Conservation (phyloP, 2,888 invertebrate genomes). For the Hypena proboscidalis region DNA sequence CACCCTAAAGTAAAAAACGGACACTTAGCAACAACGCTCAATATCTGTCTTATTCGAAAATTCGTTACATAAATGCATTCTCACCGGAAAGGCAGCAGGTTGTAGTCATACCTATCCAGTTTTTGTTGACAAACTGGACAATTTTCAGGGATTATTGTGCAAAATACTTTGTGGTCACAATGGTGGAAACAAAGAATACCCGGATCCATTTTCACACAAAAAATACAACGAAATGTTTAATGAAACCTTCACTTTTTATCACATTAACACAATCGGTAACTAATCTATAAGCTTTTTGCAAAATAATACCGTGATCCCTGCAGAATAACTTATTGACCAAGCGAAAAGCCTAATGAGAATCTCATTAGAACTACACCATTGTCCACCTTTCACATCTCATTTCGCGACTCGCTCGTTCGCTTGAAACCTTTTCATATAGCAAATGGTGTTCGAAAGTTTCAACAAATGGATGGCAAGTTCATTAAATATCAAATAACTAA, state of each 20-base stretch:
- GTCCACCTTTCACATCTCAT: slow-evolving; percentile 60
- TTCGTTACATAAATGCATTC: slow-evolving; percentile 30
- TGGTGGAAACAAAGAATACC: slow-evolving; percentile 96
- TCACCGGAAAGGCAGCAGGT: slow-evolving; percentile 91
- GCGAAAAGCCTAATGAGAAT: slow-evolving; percentile 62
- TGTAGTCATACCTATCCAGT: slow-evolving; percentile 85
- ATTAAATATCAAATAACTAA: too few relatives aligned
- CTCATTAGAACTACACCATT: slow-evolving; percentile 49
- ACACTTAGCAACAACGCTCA: slow-evolving; percentile 65
- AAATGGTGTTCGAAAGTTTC: slow-evolving; percentile 19
- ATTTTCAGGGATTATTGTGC: slow-evolving; percentile 89
- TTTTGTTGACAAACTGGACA: slow-evolving; percentile 91
- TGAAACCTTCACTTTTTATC: slow-evolving; percentile 49
- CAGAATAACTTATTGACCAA: slow-evolving; percentile 55
- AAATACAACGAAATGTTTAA: slow-evolving; percentile 55
- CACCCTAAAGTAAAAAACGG: slow-evolving; percentile 84
- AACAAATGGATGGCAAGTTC: too few relatives aligned
- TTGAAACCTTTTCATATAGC: slow-evolving; percentile 22
- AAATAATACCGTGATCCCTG: slow-evolving; percentile 45
- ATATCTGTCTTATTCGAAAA: slow-evolving; percentile 14
- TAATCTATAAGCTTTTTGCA: slow-evolving; percentile 41
- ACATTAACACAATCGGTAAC: slow-evolving; percentile 28
- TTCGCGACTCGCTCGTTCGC: slow-evolving; percentile 16
- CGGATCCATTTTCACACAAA: slow-evolving; percentile 86
- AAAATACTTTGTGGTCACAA: slow-evolving; percentile 93